Evolutionary conservation across 2,888 invertebrate species (phyloP), one percentile per base, ranked within the genome.

Genomic region (Lochmaea capreae): DNA sequence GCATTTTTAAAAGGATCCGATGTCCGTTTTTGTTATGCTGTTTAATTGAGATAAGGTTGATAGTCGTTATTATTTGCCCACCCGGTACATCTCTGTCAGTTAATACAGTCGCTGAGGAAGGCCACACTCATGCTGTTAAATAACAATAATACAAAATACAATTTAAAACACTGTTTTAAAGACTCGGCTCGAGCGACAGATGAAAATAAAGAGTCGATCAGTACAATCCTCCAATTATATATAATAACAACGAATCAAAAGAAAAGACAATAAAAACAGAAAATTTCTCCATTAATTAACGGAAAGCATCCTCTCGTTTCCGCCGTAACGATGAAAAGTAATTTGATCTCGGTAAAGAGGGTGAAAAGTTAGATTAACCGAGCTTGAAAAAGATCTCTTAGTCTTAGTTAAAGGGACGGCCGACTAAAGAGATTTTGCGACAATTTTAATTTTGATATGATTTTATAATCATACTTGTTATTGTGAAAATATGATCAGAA

Each of bases 281-380:
- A 67, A 71, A 58, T 71, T 11, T 58, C 52, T 67, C 16, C 74
- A 71, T 67, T 72, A 75, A 75, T 75, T 75, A 72, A 67, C 57
- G 66, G 18, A 43, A 46, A 65, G 65, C 65, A 74, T 63, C 43
- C 18, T 65, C 72, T 69, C 65, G 66, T 72, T 68, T 69, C 62
- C 61, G 65, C 69, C 59, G 46, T 58, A 68, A 72, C 67, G 75
- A 72, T 75, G 73, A 71, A 72, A 75, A 74, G 74, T 74, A 77
- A 77, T 77, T 77, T 74, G 75, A 75, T 75, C 73, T 65, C 71
- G 71, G 61, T 73, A 74, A 77, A 76, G 73, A 74, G 77, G 75
- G 76, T 73, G 78, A 78, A 78, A 78, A 78, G 78, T 78, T 76
- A 75, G 77, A 77, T 76, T 76, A 78, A 76, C 76, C 74, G 73